Evolutionary conservation across 2,797 vertebrate species (phyloP), one percentile per base, ranked within the genome.

Genomic region (Delichon dasypus): DNA sequence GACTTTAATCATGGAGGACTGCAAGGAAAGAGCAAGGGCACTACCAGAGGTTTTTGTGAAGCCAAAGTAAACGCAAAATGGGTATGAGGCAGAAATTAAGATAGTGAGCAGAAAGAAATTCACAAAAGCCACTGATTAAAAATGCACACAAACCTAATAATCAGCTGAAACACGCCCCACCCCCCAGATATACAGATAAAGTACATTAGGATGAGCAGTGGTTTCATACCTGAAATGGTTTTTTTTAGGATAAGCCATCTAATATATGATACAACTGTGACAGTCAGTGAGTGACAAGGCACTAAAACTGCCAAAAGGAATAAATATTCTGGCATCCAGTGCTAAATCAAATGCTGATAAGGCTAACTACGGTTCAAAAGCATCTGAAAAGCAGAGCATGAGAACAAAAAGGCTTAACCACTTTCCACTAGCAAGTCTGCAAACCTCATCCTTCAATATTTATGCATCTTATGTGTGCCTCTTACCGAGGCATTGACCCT

Each of bases 301-400:
- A 74, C 34, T 84, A 88, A 89, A 95, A 79, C 45, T 77, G 88
- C 38, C 74, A 86, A 61, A 86, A 73, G 62, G 45, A 84, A 70
- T 64, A 75, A 73, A 67, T 53, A 48, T 0, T 11, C 15, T 60
- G 51, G 34, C 30, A 67, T 18, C 14, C 47, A 93, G 50, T 25
- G 17, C 60, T 93, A 83, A 90, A 91, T 67, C 71, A 71, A 51
- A 77, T 26, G 47, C 30, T 45, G 79, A 40, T 57, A 65, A 74
- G 50, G 50, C 44, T 71, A 85, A 86, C 36, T 76, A 58, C 36
- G 83, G 44, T 10, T 34, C 53, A 76, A 36, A 76, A 36, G 44
- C 42, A 72, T 27, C 73, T 75, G 75, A 92, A 82, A 83, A 87
- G 57, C 36, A 74, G 25, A 84, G 34, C 26, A 73, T 2, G 19